Conservation (phyloP, 1,140 invertebrate species). For the Lepidurus apus region DNA sequence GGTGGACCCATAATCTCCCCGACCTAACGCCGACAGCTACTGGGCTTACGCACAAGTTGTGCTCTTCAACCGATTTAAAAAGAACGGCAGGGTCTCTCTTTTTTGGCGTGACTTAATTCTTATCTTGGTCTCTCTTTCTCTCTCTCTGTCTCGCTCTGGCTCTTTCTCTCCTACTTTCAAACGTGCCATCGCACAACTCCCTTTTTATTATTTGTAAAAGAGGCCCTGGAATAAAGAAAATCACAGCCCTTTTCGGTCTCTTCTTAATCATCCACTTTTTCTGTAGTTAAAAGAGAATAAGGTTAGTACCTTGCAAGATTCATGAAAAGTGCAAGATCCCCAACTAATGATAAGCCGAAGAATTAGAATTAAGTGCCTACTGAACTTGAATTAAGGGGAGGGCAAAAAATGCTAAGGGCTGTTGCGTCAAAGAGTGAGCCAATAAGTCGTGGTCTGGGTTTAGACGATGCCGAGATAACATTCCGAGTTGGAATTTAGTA, state of each 20-base stretch:
- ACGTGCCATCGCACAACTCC: conserved; percentile 10
- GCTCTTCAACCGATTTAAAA: conserved; percentile 18
- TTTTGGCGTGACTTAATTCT: conserved; percentile 19
- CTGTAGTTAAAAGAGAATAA: background rate
- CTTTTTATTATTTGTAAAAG: conserved; percentile 5
- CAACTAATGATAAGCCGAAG: background rate
- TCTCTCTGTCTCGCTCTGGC: background rate
- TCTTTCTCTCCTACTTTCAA: background rate
- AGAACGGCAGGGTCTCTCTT: conserved; percentile 10
- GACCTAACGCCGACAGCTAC: conserved; percentile 17
- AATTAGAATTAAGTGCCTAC: background rate
- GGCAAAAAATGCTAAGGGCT: background rate
- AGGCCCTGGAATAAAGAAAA: background rate
- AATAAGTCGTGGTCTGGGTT: conserved; percentile 21
- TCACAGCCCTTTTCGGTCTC: background rate
- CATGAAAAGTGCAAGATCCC: background rate
- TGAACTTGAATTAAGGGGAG: background rate
- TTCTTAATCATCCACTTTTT: background rate
- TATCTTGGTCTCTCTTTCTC: background rate
- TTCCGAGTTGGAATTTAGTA: conserved; percentile 7
- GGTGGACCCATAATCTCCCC: conserved; percentile 7
- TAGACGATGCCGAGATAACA: conserved; percentile 21
- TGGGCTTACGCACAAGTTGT: conserved; percentile 17
- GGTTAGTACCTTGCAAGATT: background rate
- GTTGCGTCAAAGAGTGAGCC: conserved; percentile 14